A percentile compares a stretch with the other conserved stretches of the same genome.
phyloP scores from a whole-genome alignment of 2,888 invertebrate species.

The Tenthredo notha region DNA sequence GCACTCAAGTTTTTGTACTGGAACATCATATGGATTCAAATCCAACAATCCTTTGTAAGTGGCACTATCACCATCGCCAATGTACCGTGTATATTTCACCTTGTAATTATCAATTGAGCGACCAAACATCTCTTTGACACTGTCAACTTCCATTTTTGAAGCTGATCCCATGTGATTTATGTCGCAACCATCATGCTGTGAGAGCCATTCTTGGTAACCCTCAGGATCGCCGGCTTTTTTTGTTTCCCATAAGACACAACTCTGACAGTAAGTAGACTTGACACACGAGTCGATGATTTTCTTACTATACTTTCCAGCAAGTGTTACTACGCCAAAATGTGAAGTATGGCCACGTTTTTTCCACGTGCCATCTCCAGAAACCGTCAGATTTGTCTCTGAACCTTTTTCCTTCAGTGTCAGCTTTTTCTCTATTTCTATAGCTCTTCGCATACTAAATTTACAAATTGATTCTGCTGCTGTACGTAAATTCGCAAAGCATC shows the following conservation, averaged over 20 bases:
- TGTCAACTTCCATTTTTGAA: slow-evolving; percentile 56
- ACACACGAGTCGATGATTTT: slow-evolving; percentile 56
- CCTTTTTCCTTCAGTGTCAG: slow-evolving; percentile 52
- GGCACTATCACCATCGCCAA: slow-evolving; percentile 58
- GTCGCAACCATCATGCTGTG: slow-evolving; percentile 50
- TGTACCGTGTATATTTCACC: slow-evolving; percentile 57
- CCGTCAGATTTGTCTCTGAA: slow-evolving; percentile 57
- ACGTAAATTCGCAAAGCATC: slow-evolving; percentile 51
- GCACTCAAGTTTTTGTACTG: slow-evolving; percentile 43
- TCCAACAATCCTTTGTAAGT: slow-evolving; percentile 58
- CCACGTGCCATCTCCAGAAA: slow-evolving; percentile 58
- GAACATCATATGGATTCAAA: slow-evolving; percentile 57
- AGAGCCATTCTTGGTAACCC: slow-evolving; percentile 54
- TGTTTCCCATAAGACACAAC: slow-evolving; percentile 55
- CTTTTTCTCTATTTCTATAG: slow-evolving; percentile 57
- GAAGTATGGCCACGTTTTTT: slow-evolving; percentile 57
- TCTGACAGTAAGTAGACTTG: slow-evolving; percentile 56
- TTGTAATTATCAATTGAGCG: slow-evolving; percentile 56
- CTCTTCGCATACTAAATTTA: slow-evolving; percentile 53
- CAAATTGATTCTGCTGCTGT: slow-evolving; percentile 56
- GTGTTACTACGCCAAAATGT: slow-evolving; percentile 58
- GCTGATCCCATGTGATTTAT: slow-evolving; percentile 52
- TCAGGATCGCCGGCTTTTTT: slow-evolving; percentile 49
- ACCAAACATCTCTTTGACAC: slow-evolving; percentile 56
- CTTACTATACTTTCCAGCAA: slow-evolving; percentile 57